Conservation (phyloP, 2,888 invertebrate genomes). For the Ypsolopha sequella region DNA sequence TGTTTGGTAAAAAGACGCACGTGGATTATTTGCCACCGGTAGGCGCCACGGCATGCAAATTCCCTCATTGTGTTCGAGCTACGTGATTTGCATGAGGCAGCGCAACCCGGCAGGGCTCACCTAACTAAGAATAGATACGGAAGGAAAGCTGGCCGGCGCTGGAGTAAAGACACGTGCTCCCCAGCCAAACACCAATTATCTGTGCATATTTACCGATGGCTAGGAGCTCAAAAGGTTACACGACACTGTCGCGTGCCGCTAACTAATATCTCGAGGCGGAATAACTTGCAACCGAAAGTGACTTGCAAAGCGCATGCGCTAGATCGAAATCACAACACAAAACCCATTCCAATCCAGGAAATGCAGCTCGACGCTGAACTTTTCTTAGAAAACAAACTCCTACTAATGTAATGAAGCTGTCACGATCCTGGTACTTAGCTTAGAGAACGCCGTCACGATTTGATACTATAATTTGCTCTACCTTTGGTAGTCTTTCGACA, state of each 20-base stretch:
- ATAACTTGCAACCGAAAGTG: constrained; percentile 39
- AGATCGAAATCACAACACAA: constrained; percentile 49
- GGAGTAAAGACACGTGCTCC: constrained; percentile 48
- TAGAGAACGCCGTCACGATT: constrained; percentile 15
- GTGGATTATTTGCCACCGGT: constrained; percentile 18
- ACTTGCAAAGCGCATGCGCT: constrained; percentile 34
- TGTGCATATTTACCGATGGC: constrained; percentile 8
- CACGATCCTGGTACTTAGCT: constrained; percentile 20
- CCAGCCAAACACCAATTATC: constrained; percentile 24
- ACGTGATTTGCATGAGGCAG: constrained; percentile 48
- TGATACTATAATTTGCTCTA: constrained; percentile 9
- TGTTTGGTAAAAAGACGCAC: constrained; percentile 17
- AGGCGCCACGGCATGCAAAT: constrained; percentile 40
- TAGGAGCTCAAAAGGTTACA: constrained; percentile 21
- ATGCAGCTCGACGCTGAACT: constrained; percentile 19
- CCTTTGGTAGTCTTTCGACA: background rate
- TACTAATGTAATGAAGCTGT: constrained; percentile 33
- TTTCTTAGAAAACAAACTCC: constrained; percentile 32
- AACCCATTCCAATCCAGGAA: constrained; percentile 32
- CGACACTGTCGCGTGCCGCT: constrained; percentile 32
- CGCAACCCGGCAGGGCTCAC: constrained; percentile 39
- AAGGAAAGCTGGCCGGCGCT: constrained; percentile 54
- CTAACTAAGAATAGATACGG: constrained; percentile 56
- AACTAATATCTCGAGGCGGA: constrained; percentile 30
- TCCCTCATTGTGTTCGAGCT: constrained; percentile 30